Evolutionary conservation across 1,140 invertebrate species (phyloP), one percentile per base, ranked within the genome.

Genomic region (Manduca sexta): DNA sequence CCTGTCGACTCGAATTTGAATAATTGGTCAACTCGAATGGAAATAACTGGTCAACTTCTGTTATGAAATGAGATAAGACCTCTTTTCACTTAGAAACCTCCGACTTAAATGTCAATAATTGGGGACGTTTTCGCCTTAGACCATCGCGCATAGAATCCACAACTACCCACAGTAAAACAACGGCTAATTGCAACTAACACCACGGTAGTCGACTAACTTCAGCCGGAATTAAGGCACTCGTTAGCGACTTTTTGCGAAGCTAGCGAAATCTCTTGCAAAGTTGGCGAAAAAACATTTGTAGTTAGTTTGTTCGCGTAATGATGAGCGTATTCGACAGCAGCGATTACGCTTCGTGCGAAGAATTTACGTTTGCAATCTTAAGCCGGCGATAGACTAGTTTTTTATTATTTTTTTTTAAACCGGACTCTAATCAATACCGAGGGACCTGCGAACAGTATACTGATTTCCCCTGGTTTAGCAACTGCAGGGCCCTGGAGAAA

Each of bases 241-340:
- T 78, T 78, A 73, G 60, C 49, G 65, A 74, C 65, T 77, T 77
- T 77, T 76, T 76, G 67, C 57, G 52, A 63, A 60, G 56, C 61
- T 65, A 52, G 59, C 57, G 54, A 61, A 77, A 73, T 74, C 74
- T 73, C 58, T 73, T 63, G 47, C 61, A 58, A 67, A 74, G 58
- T 69, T 67, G 40, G 59, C 56, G 59, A 59, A 68, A 64, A 65
- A 61, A 73, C 60, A 69, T 72, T 72, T 71, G 65, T 65, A 59
- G 56, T 41, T 68, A 73, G 65, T 69, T 67, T 67, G 61, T 63
- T 67, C 47, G 44, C 35, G 35, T 55, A 58, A 50, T 14, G 30
- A 49, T 49, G 47, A 49, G 30, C 21, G 40, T 33, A 1, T 37
- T 16, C 29, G 40, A 30, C 39, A 29, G 11, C 5, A 10, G 15